Conservation (phyloP, 2,113 vertebrate genomes). For the Empidonax alnorum region DNA sequence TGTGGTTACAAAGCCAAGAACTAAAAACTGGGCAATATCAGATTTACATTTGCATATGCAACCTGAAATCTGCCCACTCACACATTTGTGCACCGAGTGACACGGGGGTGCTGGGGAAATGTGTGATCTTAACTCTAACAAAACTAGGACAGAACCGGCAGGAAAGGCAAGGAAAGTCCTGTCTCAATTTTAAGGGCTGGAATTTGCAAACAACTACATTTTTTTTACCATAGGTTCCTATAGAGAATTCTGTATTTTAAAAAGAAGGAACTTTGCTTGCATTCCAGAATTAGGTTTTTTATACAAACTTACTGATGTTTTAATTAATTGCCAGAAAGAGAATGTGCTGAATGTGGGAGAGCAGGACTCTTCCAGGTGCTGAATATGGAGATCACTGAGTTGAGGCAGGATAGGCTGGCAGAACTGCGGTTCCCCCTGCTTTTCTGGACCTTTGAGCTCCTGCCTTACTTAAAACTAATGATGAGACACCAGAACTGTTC, state of each 20-base stretch:
- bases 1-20: not conserved
- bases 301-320: not conserved
- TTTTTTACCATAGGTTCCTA: not conserved
- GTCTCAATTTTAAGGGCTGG: not conserved
- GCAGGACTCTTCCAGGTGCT: not conserved
- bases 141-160: constrained; percentile 3
- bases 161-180: not conserved
- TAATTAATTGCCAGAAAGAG: not conserved
- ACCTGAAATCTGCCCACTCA: not conserved
- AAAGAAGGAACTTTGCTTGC: not conserved
- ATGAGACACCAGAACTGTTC: not conserved
- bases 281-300: not conserved
- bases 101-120: not conserved
- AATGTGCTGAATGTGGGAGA: not conserved
- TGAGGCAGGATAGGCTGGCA: not conserved
- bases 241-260: not conserved
- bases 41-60: constrained; percentile 10
- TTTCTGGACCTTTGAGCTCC: not conserved
- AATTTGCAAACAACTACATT: not conserved
- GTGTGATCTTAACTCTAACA: not conserved
- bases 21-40: constrained; percentile 6
- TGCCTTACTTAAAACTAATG: not conserved
- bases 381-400: not conserved
- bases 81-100: not conserved
- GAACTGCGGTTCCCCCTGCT: not conserved